These are phyloP conservation scores for Crambe crambe DNA, from an alignment of 37 sponge, comb jelly and placozoan species.

Conservation along the genomic window DNA sequence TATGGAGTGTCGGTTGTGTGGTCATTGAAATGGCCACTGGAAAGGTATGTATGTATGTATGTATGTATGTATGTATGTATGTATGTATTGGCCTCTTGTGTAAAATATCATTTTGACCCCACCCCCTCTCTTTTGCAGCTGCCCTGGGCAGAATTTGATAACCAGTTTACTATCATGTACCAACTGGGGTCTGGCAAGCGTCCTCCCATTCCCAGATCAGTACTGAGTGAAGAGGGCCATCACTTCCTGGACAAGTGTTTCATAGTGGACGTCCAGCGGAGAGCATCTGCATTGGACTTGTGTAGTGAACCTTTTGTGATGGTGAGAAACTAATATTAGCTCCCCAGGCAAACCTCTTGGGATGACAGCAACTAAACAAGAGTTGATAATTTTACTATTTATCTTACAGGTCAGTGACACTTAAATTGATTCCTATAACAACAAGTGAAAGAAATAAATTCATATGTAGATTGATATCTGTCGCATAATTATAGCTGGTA, in stretches of 20 bases:
- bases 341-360: no score
- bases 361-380: no score
- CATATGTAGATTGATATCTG: no score
- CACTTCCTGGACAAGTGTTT: slow-evolving; percentile 78
- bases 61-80: not conserved
- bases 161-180: slow-evolving; percentile 74
- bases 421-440: no score
- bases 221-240: slow-evolving; percentile 56
- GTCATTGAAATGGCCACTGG: slow-evolving; percentile 90
- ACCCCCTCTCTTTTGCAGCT: slow-evolving; percentile 33
- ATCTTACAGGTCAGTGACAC: no score
- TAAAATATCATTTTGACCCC: not conserved
- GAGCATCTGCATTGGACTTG: slow-evolving; percentile 2
- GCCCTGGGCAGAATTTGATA: slow-evolving; percentile 81
- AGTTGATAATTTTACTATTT: no score
- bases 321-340: not conserved
- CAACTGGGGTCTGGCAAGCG: slow-evolving; percentile 58
- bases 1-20: slow-evolving; percentile 90
- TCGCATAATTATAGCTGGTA: no score
- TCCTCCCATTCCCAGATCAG: slow-evolving; percentile 44
- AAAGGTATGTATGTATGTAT: slow-evolving; percentile 74
- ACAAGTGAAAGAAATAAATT: no score
- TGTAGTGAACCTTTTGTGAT: not conserved
- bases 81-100: not conserved
- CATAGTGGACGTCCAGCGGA: slow-evolving; percentile 24